Base-by-base conservation (phyloP, 2,797 vertebrate species). In the Rhinophrynus dorsalis region DNA sequence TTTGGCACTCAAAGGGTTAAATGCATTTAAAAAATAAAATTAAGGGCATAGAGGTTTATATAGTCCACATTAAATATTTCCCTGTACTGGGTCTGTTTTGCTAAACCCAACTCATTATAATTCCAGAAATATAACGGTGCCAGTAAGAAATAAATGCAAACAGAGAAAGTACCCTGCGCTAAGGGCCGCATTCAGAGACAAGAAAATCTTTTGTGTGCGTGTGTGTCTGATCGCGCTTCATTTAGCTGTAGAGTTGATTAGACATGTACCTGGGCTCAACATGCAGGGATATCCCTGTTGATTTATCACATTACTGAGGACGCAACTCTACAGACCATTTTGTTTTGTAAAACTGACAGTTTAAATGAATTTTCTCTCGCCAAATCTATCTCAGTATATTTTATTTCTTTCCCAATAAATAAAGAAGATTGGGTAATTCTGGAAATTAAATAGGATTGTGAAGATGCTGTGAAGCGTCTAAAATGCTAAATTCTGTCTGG, bases 181-280 rank as follows among this genome's bases (percentile, higher is more conserved):
- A 33, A 70, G 1, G 3, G n/a, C 9, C 54, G 68, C 18, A 42
- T 77, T 77, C 77, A 56, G 26, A 76, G 58, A 59, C 12, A 40
- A 37, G 9, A 60, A 24, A 29, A 27, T 24, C 1, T 40, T 27
- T 45, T 0, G 2, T 35, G 2, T 35, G 37, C 13, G 12, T 40
- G 3, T 40, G 3, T 40, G 15, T 6, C 6, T 40, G 13, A 2
- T 65, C n/a, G n/a, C n/a, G 48, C 66, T 52, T 67, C 40, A 67
- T 35, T 51, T 51, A 45, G 6, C 18, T 42, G 44, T 59, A 81
- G 79, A 80, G 57, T 40, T 38, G 40, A 66, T 61, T 50, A 52
- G 17, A 74, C 68, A 63, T 59, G 9, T 32, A 52, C 57, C 0
- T 1, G 1, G 68, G 10, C 38, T 48, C 38, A 35, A 30, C 30